Conservation (phyloP, 1,140 invertebrate species). For the Leptinotarsa defecta region DNA sequence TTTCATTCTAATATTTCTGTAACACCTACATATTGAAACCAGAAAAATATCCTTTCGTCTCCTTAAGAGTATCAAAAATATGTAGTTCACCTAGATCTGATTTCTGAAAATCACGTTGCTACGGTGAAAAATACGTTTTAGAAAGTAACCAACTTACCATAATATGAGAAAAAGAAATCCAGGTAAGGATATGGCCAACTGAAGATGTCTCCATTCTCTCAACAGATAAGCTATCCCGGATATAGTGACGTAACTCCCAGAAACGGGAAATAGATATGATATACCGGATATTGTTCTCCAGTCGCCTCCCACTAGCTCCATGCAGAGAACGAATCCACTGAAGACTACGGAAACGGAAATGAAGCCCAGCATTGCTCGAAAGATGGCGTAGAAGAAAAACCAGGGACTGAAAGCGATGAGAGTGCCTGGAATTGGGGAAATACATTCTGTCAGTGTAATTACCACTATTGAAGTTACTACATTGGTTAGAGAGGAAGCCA, state of each 20-base stretch:
- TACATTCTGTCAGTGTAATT: neutral
- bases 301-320: conserved; percentile 74
- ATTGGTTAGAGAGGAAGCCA: neutral
- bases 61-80: no score
- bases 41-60: no score
- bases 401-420: conserved; percentile 66
- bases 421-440: conserved; percentile 56
- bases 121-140: no score
- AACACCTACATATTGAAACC: no score
- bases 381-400: conserved; percentile 67
- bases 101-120: no score
- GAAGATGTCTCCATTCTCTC: conserved; percentile 73
- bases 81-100: no score
- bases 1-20: no score
- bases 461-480: neutral
- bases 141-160: conserved; percentile 59
- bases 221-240: conserved; percentile 72
- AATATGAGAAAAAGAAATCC: conserved; percentile 68
- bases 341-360: conserved; percentile 75
- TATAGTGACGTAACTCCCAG: conserved; percentile 73
- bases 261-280: conserved; percentile 73
- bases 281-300: conserved; percentile 75
- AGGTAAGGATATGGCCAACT: conserved; percentile 72
- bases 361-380: conserved; percentile 68
- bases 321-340: conserved; percentile 72